Conservation (phyloP, 2,113 vertebrate species). For the Vicugna pacos region DNA sequence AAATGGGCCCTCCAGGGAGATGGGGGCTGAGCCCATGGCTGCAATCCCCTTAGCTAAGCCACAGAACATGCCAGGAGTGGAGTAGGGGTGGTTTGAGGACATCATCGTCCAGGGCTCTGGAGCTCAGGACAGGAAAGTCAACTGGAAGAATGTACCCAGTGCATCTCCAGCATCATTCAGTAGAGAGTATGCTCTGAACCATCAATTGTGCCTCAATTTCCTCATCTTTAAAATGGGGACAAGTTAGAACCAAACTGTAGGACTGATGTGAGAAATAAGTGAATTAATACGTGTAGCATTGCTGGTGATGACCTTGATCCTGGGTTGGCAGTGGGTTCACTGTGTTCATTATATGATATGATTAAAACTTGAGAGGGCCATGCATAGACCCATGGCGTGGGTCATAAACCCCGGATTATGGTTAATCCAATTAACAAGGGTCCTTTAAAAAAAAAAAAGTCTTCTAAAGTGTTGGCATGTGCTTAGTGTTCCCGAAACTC, state of each 20-base stretch:
- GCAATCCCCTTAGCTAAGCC: background rate
- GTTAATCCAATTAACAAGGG: background rate
- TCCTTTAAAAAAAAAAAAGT: background rate
- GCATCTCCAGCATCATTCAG: background rate
- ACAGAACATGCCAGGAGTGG: background rate
- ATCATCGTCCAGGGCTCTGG: background rate
- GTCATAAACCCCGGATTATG: background rate
- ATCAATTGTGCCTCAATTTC: background rate
- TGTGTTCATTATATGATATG: background rate
- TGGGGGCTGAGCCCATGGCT: background rate
- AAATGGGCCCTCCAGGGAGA: background rate
- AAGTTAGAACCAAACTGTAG: background rate
- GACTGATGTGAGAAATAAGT: background rate
- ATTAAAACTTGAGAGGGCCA: background rate
- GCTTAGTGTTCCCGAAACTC: background rate
- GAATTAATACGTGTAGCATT: background rate
- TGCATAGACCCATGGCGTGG: background rate
- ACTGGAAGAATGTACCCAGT: background rate
- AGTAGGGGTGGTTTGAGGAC: rapidly evolving
- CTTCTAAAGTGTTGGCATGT: background rate
- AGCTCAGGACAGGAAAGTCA: background rate
- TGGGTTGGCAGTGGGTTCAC: background rate
- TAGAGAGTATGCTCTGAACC: background rate
- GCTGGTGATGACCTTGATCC: background rate
- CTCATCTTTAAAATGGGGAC: background rate